A percentile compares a stretch with the other conserved stretches of the same genome.
phyloP scores from a whole-genome alignment of 2,797 vertebrate genomes.

The Enoplosus armatus region DNA sequence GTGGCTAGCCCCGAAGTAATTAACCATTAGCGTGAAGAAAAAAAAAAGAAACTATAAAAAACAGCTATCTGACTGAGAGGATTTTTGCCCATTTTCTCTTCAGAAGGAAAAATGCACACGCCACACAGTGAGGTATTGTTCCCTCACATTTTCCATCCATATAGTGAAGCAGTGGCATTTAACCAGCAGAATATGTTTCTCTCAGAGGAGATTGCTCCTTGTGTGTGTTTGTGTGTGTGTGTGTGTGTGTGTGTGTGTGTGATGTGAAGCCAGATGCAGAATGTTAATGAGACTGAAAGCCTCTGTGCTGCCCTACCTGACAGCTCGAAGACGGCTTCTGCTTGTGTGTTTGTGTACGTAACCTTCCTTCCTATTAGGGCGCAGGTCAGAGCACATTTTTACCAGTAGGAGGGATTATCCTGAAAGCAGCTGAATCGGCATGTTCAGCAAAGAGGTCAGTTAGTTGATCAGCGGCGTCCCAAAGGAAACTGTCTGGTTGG shows the following conservation, averaged over 20 bases:
- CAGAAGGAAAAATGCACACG: neutral
- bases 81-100: conserved; percentile 37
- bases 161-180: conserved; percentile 36
- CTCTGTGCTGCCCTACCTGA: conserved; percentile 45
- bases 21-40: conserved; percentile 23
- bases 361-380: conserved; percentile 41
- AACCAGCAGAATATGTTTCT: conserved; percentile 26
- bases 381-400: conserved; percentile 52
- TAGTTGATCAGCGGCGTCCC: conserved; percentile 44
- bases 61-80: conserved; percentile 23
- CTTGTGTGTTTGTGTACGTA: conserved; percentile 15
- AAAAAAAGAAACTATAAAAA: conserved; percentile 8
- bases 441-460: conserved; percentile 42
- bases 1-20: conserved; percentile 1
- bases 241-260: conserved; percentile 30
- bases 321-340: conserved; percentile 37
- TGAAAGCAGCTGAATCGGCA: conserved; percentile 67
- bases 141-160: conserved; percentile 9
- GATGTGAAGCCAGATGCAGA: conserved; percentile 61
- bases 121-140: conserved; percentile 27
- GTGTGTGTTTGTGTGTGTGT: conserved; percentile 6
- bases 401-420: conserved; percentile 51
- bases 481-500: conserved; percentile 37
- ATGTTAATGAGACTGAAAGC: conserved; percentile 68
- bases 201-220: conserved; percentile 37